phyloP scores from a whole-genome alignment of 2,113 vertebrate species.

The Pelecanus crispus region DNA sequence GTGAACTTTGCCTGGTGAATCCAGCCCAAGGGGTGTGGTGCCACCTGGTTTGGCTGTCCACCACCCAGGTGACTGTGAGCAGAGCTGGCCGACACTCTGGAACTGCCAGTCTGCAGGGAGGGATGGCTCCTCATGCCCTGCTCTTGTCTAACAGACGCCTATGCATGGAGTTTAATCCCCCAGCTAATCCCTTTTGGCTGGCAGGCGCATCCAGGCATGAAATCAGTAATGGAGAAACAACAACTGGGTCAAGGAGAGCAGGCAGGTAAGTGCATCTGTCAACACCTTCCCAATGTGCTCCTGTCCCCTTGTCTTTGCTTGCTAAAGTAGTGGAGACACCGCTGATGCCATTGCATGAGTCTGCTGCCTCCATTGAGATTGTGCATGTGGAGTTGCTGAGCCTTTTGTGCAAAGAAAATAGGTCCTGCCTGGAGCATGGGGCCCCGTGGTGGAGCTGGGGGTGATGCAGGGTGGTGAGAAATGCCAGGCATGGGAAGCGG shows the following conservation, averaged over 20 bases:
- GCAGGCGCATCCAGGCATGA: not conserved
- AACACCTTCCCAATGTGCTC: accelerated
- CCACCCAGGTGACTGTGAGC: too few relatives aligned
- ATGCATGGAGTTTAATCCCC: not conserved
- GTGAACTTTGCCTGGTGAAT: not conserved
- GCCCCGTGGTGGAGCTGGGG: accelerated
- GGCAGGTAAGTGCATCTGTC: not conserved
- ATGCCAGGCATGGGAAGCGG: not conserved
- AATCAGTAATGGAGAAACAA: not conserved
- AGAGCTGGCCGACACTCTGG: not conserved
- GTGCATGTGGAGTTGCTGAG: accelerated
- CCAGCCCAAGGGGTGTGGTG: not conserved
- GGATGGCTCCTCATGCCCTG: not conserved
- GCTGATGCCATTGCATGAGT: not conserved
- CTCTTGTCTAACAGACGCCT: not conserved
- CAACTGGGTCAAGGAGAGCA: not conserved
- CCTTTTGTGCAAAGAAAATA: not conserved
- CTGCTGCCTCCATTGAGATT: not conserved
- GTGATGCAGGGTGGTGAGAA: not conserved
- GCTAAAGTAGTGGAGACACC: not conserved
- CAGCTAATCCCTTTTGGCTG: not conserved
- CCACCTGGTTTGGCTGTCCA: not conserved
- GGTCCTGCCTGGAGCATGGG: not conserved
- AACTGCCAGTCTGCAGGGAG: not conserved
- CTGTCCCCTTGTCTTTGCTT: accelerated